A percentile compares a stretch with the other conserved stretches of the same genome.
Conservation (phyloP, 2,888 invertebrate species). For the Agrenia bidenticulata region DNA sequence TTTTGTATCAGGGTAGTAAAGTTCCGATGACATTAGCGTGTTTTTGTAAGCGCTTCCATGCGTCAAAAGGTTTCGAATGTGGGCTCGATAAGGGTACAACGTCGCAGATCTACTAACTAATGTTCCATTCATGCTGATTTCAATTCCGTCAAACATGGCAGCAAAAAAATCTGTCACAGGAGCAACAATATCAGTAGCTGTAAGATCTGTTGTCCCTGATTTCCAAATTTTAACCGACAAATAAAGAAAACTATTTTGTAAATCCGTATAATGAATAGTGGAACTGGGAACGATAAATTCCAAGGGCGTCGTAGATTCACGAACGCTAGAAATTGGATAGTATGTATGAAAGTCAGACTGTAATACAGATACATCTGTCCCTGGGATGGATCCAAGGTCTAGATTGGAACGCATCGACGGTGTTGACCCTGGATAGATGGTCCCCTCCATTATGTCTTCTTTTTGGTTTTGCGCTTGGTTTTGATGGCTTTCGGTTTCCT, state of each 20-base stretch:
- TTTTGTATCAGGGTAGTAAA: not conserved
- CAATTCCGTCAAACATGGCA: constrained; percentile 1
- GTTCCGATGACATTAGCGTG: not conserved
- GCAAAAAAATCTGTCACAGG: not conserved
- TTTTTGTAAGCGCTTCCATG: not conserved
- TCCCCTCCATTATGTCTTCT: no score
- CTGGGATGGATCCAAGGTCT: not conserved
- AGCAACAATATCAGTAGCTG: not conserved
- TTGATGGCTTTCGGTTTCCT: not conserved
- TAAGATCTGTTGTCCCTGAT: not conserved
- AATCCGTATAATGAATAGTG: not conserved
- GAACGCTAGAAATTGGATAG: not conserved
- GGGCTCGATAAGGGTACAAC: not conserved
- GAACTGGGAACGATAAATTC: not conserved
- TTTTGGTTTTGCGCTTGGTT: not conserved
- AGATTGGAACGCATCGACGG: not conserved
- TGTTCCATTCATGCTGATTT: not conserved
- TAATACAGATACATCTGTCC: not conserved
- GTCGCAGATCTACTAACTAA: not conserved
- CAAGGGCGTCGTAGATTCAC: not conserved
- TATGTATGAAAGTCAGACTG: not conserved
- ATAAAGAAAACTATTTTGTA: not conserved
- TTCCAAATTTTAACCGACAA: not conserved
- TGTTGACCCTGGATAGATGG: not conserved
- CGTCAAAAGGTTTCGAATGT: not conserved